phyloP scores from a whole-genome alignment of 2,797 vertebrate species.

The Ctenochaetus hawaiiensis region DNA sequence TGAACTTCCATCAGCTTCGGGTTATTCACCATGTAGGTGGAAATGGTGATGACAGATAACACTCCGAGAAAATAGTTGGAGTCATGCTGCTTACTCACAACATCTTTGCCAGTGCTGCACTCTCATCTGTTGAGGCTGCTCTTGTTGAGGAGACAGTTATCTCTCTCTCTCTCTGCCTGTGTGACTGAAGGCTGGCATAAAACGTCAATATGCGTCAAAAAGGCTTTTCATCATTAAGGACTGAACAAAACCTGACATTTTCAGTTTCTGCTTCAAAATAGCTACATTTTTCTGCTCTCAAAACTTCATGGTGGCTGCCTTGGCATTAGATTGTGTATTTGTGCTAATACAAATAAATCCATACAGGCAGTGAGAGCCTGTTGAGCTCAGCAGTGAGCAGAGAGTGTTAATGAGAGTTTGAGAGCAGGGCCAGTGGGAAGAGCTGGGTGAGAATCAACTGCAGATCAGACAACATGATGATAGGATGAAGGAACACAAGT shows the following conservation, averaged over 20 bases:
- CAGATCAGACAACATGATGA: slow-evolving; percentile 17
- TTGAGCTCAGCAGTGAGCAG: background rate
- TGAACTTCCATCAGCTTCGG: slow-evolving; percentile 7
- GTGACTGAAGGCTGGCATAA: slow-evolving; percentile 4
- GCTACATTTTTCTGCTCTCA: background rate
- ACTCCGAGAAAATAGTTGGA: slow-evolving; percentile 27
- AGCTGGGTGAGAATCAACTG: slow-evolving; percentile 9
- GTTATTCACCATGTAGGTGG: slow-evolving; percentile 19
- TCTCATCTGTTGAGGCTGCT: background rate
- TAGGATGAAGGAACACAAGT: background rate
- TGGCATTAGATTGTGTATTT: background rate
- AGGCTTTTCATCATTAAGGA: background rate
- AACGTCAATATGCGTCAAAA: background rate
- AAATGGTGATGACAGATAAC: slow-evolving; percentile 8
- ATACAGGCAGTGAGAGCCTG: background rate
- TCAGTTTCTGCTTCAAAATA: background rate
- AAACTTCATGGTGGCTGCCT: background rate
- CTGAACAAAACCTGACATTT: slow-evolving; percentile 24
- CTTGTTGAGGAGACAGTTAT: background rate
- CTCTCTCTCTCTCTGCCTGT: slow-evolving; percentile 24
- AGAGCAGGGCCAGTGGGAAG: slow-evolving; percentile 12
- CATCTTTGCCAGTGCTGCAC: slow-evolving; percentile 1
- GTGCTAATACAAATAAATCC: background rate
- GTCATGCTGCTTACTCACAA: slow-evolving; percentile 34
- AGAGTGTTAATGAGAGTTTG: slow-evolving; percentile 21